Base-by-base conservation (phyloP, 2,797 vertebrate genomes). In the Pelobates cultripes region DNA sequence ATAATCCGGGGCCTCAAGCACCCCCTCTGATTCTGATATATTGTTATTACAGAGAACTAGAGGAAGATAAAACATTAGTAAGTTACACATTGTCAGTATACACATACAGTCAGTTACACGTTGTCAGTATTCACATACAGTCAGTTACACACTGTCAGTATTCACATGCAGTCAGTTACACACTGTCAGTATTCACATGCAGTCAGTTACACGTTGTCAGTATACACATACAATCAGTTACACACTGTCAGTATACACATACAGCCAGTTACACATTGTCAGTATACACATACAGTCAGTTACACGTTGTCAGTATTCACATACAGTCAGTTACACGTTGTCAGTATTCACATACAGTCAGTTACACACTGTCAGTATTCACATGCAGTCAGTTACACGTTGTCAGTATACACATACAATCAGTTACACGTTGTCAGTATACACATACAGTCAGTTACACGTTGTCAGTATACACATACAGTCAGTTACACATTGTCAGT, bases 21-120 rank as follows among this genome's bases (percentile, higher is more conserved):
- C 90, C 70, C 97, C 97, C 86, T 97, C 97, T 69, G 94, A 92
- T 4, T 94, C 94, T 2, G 94, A 95, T 88, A 97, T 91, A 78
- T 94, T 96, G 42, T 94, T 94, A 85, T 96, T 98, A 91, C 96
- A 98, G 76, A 96, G 94, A 66, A 97, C 96, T 98, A 86, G 53
- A 64, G 79, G 75, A 43, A 75, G 28, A 12, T 61, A 42, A 15
- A 7, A 45, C n/a, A 70, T 6, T 2, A 5, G 41, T 15, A 3
- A 53, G 41, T 55, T 60, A 57, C 41, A 40, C 10, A n/a, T 3
- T 71, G 55, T 14, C 13, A 57, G 14, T 14, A 57, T 1, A 1
- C 55, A 2, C 9, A 14, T 15, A 57, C 55, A 57, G 1, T 12
- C 14, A 1, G 14, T 2, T 15, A 57, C 55, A 57, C 9, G 1